Evolutionary conservation across 2,888 invertebrate genomes (phyloP), one percentile per base, ranked within the genome.

Genomic region (Dynastes tityus): DNA sequence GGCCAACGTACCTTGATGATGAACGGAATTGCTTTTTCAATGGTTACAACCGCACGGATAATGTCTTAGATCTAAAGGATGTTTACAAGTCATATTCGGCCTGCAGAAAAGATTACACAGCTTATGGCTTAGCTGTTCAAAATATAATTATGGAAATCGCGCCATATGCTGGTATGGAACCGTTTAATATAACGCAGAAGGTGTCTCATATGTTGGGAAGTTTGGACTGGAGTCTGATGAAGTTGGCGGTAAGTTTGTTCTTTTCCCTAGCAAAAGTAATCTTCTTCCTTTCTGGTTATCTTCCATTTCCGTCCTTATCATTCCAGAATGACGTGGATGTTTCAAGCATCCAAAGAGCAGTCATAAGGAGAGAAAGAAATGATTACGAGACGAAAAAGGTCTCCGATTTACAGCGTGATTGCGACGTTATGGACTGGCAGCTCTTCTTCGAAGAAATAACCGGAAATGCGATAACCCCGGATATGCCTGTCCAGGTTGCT

Each of bases 1-100:
- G 73, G 73, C 40, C 73, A 27, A 73, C 73, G 16, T 73, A 3
- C 13, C 40, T 73, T 11, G 73, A n/a, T n/a, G 40, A 58, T 16
- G 73, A 73, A 58, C 32, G 55, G 11, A 2, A 9, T 2, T 73
- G 73, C 16, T 29, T 22, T 11, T 68, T 5, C 9, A 11, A 58
- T 32, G 40, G 22, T 8, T 55, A 22, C 22, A 55, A 16, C 8
- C 16, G 22, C 22, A 16, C 22, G 2, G 40, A n/a, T 6, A 37
- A 58, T 0, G 1, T 32, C 8, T 22, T 73, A 61, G 22, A 73
- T 8, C 40, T 73, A 1, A 0, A n/a, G 6, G 11, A 37, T 3
- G 16, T 73, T 0, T 55, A 73, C 40, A 11, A 58, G 6, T n/a
- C 58, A 16, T 40, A 37, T 3, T 9, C 16, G 55, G 37, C 13